Evolutionary conservation across 2,888 invertebrate species (phyloP).

Genomic region (Ormyrus pomaceus): DNA sequence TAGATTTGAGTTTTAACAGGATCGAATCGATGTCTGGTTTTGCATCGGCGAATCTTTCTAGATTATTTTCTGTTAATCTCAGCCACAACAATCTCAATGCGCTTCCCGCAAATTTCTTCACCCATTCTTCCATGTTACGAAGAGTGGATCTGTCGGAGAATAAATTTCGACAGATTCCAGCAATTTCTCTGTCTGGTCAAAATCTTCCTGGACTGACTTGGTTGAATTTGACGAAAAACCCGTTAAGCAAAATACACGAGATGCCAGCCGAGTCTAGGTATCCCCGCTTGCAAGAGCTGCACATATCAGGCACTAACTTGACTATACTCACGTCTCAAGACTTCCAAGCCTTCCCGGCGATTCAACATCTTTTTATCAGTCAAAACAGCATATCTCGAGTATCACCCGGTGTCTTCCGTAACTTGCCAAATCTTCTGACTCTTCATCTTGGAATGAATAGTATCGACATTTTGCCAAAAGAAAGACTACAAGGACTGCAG

Average conservation of each 20-base stretch:
- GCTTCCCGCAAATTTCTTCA: constrained; percentile 88
- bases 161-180: constrained; percentile 87
- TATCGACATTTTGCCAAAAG: constrained; percentile 89
- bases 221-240: constrained; percentile 91
- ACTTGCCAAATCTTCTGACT: constrained; percentile 86
- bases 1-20: constrained; percentile 86
- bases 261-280: constrained; percentile 84
- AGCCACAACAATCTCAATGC: constrained; percentile 86
- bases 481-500: constrained; percentile 88
- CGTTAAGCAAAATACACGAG: constrained; percentile 85
- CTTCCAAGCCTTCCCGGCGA: constrained; percentile 88
- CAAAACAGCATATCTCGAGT: constrained; percentile 87
- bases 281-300: constrained; percentile 86
- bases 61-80: constrained; percentile 85
- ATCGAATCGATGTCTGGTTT: constrained; percentile 89
- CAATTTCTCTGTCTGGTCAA: constrained; percentile 85
- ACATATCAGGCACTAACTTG: constrained; percentile 88
- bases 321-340: constrained; percentile 90
- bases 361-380: constrained; percentile 84
- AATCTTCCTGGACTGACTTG: constrained; percentile 84
- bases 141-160: constrained; percentile 88
- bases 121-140: constrained; percentile 83
- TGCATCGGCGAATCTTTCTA: constrained; percentile 86
- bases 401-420: constrained; percentile 90
- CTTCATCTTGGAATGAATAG: constrained; percentile 91